Evolutionary conservation across 2,113 vertebrate genomes (phyloP).

Genomic region (Pristiophorus japonicus): DNA sequence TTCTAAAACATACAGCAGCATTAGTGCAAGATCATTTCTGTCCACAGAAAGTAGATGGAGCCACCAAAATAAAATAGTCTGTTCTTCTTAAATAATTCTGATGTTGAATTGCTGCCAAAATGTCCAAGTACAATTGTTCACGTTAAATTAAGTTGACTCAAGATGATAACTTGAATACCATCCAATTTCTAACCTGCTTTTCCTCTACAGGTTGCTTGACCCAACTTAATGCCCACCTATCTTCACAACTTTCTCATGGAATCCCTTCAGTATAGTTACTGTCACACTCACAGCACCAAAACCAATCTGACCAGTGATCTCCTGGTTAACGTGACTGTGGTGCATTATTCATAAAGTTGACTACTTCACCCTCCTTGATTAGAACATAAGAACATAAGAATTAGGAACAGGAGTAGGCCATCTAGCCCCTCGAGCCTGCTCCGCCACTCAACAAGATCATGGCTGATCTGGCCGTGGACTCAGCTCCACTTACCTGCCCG

Average conservation of each 20-base stretch:
- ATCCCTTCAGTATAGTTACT: background rate
- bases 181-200: background rate
- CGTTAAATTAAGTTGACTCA: background rate
- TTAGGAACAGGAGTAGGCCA: too few species aligned
- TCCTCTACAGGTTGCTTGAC: background rate
- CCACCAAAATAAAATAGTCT: background rate
- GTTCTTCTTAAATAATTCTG: background rate
- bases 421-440: too few species aligned
- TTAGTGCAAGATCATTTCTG: background rate
- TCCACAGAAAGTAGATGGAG: background rate
- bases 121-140: background rate
- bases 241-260: background rate
- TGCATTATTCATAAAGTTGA: background rate
- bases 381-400: too few species aligned
- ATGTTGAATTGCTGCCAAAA: background rate
- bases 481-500: too few species aligned
- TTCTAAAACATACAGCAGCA: background rate
- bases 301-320: background rate
- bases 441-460: too few species aligned
- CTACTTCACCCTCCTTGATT: background rate
- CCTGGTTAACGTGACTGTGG: background rate
- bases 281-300: background rate
- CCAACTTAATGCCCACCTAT: background rate
- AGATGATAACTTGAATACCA: background rate
- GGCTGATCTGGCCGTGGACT: too few species aligned